phyloP scores from a whole-genome alignment of 2,888 invertebrate genomes.

The Oxyteleia sp. region DNA sequence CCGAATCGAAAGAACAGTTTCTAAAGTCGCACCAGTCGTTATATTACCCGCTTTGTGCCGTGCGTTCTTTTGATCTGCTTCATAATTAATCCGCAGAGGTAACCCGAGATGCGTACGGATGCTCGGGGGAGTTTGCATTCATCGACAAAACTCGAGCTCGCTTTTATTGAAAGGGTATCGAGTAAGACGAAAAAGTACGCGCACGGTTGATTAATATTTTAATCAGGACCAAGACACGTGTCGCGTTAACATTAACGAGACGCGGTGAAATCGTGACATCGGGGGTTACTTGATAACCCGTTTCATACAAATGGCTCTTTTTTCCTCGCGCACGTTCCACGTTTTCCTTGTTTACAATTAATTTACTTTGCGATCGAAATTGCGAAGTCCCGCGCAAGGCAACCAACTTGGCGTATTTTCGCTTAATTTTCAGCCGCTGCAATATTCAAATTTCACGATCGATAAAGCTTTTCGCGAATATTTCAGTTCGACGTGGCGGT shows the following conservation, averaged over 20 bases:
- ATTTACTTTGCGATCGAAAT: neutral
- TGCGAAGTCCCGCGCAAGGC: no score
- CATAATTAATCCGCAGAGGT: conserved; percentile 87
- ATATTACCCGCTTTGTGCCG: conserved; percentile 85
- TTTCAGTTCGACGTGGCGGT: neutral
- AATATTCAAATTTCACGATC: conserved; percentile 10
- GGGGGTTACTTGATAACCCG: conserved; percentile 11
- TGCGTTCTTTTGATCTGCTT: conserved; percentile 86
- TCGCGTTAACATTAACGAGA: conserved; percentile 78
- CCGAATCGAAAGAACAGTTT: conserved; percentile 59
- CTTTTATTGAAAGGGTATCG: conserved; percentile 86
- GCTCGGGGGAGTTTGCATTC: conserved; percentile 83
- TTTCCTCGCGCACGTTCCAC: no score
- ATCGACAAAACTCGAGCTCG: conserved; percentile 80
- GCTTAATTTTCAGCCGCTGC: no score
- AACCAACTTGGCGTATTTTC: no score
- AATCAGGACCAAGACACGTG: conserved; percentile 85
- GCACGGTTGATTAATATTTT: conserved; percentile 85
- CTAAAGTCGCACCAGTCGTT: conserved; percentile 80
- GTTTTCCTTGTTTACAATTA: neutral
- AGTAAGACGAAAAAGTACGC: conserved; percentile 75
- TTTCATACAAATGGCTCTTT: no score
- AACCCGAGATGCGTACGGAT: conserved; percentile 86
- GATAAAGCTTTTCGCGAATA: neutral
- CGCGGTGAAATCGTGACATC: conserved; percentile 31